Evolutionary conservation across 1,140 invertebrate species (phyloP).

Genomic region (Bombus consobrinus): DNA sequence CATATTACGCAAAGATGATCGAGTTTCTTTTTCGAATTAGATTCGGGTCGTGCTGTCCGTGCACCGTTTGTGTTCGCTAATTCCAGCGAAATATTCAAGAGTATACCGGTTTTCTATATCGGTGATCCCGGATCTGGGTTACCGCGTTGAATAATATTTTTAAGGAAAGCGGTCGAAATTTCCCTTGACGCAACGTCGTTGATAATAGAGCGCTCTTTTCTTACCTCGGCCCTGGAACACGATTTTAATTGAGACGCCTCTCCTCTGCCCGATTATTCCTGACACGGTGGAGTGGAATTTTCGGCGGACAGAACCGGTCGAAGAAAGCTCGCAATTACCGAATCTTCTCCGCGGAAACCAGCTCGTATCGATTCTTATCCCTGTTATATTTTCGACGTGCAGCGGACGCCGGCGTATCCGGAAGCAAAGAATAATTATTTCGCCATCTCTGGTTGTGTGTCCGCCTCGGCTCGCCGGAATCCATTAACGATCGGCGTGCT

Average conservation of each 20-base stretch:
- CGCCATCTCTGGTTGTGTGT: constrained; percentile 28
- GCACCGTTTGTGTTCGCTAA: background rate
- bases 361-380: background rate
- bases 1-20: background rate
- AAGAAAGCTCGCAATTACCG: background rate
- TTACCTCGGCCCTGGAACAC: no score
- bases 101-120: background rate
- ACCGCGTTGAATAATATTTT: constrained; percentile 36
- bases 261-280: background rate
- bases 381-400: background rate
- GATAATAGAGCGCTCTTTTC: background rate
- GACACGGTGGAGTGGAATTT: background rate
- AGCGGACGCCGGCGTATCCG: background rate
- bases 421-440: constrained; percentile 52
- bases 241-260: constrained; percentile 28
- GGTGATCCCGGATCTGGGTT: constrained; percentile 10
- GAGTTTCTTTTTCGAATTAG: background rate
- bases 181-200: background rate
- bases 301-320: background rate
- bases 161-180: constrained; percentile 1
- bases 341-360: background rate
- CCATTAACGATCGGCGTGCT: constrained; percentile 59
- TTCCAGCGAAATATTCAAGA: constrained; percentile 1
- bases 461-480: constrained; percentile 41
- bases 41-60: background rate